These are phyloP conservation scores for Mystacornis crossleyi DNA, from an alignment of 2,113 vertebrate genomes.

Conservation along the genomic window DNA sequence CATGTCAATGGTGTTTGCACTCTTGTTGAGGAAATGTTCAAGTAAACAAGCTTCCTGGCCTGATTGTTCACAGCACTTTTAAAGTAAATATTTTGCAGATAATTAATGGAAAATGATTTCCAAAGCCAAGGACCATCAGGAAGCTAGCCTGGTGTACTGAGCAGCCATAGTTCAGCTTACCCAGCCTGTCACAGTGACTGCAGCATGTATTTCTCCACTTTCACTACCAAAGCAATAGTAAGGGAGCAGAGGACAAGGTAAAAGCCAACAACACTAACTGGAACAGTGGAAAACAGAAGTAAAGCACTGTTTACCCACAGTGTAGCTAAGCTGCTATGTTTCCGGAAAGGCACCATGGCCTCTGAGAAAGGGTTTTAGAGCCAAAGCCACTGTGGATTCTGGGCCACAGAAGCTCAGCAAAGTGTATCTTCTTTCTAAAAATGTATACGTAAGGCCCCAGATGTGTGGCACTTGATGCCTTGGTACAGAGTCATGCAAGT, in stretches of 20 bases:
- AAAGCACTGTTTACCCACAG: not conserved
- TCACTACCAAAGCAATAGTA: not conserved
- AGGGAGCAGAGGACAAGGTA: not conserved
- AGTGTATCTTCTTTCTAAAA: not conserved
- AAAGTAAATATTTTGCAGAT: slow-evolving; percentile 67
- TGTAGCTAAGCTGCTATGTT: fast-evolving
- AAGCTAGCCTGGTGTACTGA: not conserved
- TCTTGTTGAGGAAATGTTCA: slow-evolving; percentile 66
- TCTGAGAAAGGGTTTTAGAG: not conserved
- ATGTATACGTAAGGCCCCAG: not conserved
- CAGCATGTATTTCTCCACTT: not conserved
- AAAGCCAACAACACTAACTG: not conserved
- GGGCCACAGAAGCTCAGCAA: not conserved
- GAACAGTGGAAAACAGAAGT: not conserved
- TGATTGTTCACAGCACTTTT: slow-evolving; percentile 61
- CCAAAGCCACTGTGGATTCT: not conserved
- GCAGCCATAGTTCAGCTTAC: not conserved
- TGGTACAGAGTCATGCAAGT: not conserved
- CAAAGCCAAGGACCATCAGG: slow-evolving; percentile 40
- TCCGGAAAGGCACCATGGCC: not conserved
- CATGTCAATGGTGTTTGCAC: slow-evolving; percentile 34
- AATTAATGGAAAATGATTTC: slow-evolving; percentile 59
- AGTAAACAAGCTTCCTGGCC: slow-evolving; percentile 63
- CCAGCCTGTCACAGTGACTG: not conserved
- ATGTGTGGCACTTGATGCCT: not conserved